phyloP scores from a whole-genome alignment of 1,140 invertebrate species.

The Thalassaphorura encarpata region DNA sequence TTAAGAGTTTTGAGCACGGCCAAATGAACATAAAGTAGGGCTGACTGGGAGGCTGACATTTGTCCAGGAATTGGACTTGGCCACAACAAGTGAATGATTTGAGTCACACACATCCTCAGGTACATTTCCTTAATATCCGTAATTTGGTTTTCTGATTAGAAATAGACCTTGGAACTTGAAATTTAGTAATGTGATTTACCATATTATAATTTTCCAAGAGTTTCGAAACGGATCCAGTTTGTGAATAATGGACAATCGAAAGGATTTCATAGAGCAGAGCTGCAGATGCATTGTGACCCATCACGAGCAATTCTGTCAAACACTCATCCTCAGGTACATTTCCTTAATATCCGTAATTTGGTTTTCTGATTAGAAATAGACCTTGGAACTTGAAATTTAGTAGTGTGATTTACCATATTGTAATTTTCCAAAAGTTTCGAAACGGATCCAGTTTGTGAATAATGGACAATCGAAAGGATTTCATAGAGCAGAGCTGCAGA shows the following conservation, averaged over 20 bases:
- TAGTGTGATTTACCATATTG: background rate
- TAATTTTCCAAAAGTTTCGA: background rate
- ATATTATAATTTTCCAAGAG: background rate
- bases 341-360: background rate
- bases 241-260: slow-evolving; percentile 18
- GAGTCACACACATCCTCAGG: slow-evolving; percentile 16
- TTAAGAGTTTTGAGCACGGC: slow-evolving; percentile 11
- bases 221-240: slow-evolving; percentile 2
- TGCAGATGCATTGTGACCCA: slow-evolving; percentile 17
- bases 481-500: slow-evolving; percentile 23
- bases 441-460: slow-evolving; percentile 14
- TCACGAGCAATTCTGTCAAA: slow-evolving; percentile 14
- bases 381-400: too few species aligned
- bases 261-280: slow-evolving; percentile 28
- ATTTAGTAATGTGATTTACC: background rate
- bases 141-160: background rate
- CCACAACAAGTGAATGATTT: slow-evolving; percentile 23
- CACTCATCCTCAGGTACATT: background rate
- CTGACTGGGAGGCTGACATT: slow-evolving; percentile 9
- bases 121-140: background rate
- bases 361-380: background rate
- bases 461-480: slow-evolving; percentile 21
- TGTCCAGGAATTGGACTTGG: background rate
- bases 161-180: too few species aligned
- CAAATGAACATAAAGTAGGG: slow-evolving; percentile 19